Percentiles rank a stretch among this genome's conserved stretches.
Conservation (phyloP, 2,113 vertebrate species). For the Eublepharis macularius region DNA sequence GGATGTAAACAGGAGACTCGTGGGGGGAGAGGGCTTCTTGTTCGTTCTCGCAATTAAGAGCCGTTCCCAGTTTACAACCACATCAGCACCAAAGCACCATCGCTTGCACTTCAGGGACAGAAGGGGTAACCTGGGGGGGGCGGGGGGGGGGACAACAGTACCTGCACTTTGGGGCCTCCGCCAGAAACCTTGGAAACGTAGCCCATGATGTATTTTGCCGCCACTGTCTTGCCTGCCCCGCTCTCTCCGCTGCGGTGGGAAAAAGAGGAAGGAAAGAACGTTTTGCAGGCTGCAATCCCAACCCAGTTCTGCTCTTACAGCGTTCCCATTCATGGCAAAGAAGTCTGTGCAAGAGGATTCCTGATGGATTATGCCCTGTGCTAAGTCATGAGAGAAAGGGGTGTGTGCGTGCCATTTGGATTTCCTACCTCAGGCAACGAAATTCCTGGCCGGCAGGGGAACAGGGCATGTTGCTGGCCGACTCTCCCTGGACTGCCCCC, state of each 20-base stretch:
- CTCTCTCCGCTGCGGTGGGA: slow-evolving; percentile 77
- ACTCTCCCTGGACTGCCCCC: too few relatives aligned
- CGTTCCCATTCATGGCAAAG: too few relatives aligned
- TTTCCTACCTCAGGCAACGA: too few relatives aligned
- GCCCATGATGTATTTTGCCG: slow-evolving; percentile 86
- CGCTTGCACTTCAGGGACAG: too few relatives aligned
- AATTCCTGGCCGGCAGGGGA: too few relatives aligned
- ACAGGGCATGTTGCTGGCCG: too few relatives aligned
- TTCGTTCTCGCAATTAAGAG: too few relatives aligned
- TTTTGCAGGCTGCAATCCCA: neutral
- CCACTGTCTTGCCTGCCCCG: slow-evolving; percentile 84
- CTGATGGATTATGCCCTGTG: too few relatives aligned
- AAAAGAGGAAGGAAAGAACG: neutral
- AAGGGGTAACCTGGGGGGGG: too few relatives aligned
- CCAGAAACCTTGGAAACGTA: slow-evolving; percentile 85
- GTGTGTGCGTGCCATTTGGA: neutral
- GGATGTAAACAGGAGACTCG: neutral
- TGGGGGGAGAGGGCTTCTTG: too few relatives aligned
- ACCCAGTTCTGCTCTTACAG: neutral
- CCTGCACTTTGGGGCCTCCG: slow-evolving; percentile 83
- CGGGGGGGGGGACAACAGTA: neutral
- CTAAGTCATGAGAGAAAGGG: neutral
- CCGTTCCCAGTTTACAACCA: too few relatives aligned
- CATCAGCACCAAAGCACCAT: neutral
- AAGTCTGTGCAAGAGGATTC: too few relatives aligned